Evolutionary conservation across 2,888 invertebrate genomes (phyloP).

Genomic region (Amblyteles armatorius): DNA sequence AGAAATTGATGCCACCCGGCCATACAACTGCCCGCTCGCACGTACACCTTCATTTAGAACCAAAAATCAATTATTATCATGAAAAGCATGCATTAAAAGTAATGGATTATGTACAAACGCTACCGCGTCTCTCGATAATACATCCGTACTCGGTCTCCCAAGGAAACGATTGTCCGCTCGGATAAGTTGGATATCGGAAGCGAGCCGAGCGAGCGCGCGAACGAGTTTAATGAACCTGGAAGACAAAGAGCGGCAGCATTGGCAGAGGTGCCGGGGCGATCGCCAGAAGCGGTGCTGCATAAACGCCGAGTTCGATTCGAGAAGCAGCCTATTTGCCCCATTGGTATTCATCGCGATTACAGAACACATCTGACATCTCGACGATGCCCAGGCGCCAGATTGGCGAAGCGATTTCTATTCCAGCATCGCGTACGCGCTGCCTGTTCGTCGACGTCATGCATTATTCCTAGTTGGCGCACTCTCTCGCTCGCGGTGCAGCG

Average conservation of each 20-base stretch:
- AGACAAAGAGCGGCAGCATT: constrained; percentile 19
- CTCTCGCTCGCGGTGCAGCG: neutral
- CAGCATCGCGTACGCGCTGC: constrained; percentile 59
- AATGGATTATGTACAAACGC: too few species aligned
- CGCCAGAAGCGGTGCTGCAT: neutral
- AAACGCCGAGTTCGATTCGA: neutral
- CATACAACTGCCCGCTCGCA: neutral
- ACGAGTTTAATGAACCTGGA: constrained; percentile 19
- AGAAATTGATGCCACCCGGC: constrained; percentile 19
- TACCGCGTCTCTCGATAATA: too few species aligned
- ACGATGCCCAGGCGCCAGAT: constrained; percentile 75
- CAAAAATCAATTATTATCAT: too few species aligned
- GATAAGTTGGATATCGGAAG: neutral
- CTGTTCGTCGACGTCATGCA: constrained; percentile 69
- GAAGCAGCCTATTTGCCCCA: constrained; percentile 48
- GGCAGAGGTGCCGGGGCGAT: constrained; percentile 7
- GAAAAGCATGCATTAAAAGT: too few species aligned
- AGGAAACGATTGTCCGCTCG: too few species aligned
- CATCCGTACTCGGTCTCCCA: too few species aligned
- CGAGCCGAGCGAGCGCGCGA: neutral
- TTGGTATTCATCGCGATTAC: constrained; percentile 76
- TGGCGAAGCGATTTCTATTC: constrained; percentile 77
- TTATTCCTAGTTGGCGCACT: constrained; percentile 72
- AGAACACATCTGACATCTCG: constrained; percentile 74
- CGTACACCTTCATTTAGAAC: neutral